Percentiles rank a stretch among this genome's conserved stretches.
phyloP scores from a whole-genome alignment of 2,888 invertebrate genomes.

The Camponotus fellah region DNA sequence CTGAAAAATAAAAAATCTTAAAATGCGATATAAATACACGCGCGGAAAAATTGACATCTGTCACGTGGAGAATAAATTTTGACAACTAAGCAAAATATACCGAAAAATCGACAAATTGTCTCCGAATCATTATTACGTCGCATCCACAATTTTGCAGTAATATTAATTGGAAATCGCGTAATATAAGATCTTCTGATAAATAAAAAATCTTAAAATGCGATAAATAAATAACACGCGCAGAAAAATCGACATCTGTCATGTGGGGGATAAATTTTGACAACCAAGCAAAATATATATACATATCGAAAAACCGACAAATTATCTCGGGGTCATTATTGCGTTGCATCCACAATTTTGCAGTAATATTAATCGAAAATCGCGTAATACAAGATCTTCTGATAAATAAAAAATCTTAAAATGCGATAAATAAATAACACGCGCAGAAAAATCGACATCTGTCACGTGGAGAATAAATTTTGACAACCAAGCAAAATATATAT shows the following conservation, averaged over 20 bases:
- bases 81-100: neutral
- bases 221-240: neutral
- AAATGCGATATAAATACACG: neutral
- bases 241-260: neutral
- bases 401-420: neutral
- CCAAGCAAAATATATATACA: neutral
- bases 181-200: neutral
- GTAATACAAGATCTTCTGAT: neutral
- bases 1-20: neutral
- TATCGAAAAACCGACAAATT: neutral
- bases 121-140: neutral
- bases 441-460: neutral
- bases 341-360: neutral
- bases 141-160: neutral
- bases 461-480: neutral
- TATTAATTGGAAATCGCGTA: constrained; percentile 10
- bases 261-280: neutral
- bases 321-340: neutral
- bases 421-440: neutral
- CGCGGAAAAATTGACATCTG: neutral
- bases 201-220: neutral
- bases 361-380: constrained; percentile 2
- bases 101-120: neutral
- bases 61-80: neutral
- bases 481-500: neutral